Percentiles rank a stretch among this genome's conserved stretches.
Evolutionary conservation across 2,888 invertebrate genomes (phyloP).

Genomic region (Andrena chrysosceles): DNA sequence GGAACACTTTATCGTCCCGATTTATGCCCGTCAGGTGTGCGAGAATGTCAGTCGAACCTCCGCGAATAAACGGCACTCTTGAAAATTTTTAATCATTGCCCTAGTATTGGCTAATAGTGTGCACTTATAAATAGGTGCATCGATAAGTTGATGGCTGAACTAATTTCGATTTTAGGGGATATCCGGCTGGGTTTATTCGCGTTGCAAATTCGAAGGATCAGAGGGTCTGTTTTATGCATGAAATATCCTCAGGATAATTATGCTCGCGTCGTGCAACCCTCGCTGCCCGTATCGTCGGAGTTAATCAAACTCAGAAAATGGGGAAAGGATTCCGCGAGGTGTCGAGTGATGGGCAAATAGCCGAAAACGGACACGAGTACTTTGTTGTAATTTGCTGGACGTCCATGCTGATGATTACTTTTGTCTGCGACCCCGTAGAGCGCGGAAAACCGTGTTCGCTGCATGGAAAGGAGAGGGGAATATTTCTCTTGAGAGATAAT

Average conservation of each 20-base stretch:
- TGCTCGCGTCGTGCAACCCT: neutral
- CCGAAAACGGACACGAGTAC: conserved; percentile 22
- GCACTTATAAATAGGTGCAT: too few species aligned
- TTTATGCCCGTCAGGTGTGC: neutral
- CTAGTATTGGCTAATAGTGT: too few species aligned
- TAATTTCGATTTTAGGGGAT: too few species aligned
- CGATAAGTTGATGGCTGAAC: too few species aligned
- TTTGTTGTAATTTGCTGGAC: conserved; percentile 27
- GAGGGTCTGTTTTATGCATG: conserved; percentile 6
- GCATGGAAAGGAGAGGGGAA: neutral
- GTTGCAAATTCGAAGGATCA: neutral
- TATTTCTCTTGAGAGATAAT: neutral
- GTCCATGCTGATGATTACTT: conserved; percentile 1
- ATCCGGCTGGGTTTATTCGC: too few species aligned
- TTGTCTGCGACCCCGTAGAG: too few species aligned
- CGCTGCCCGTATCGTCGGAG: conserved; percentile 28
- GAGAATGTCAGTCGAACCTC: neutral
- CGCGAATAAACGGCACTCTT: neutral
- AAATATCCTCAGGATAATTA: conserved; percentile 41
- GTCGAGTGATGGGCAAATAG: conserved; percentile 47
- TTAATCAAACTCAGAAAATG: conserved; percentile 56
- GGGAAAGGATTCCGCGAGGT: conserved; percentile 42
- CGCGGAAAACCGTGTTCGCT: neutral
- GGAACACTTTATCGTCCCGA: conserved; percentile 20
- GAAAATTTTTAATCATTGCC: neutral